Percentiles rank a stretch among this genome's conserved stretches.
phyloP scores from a whole-genome alignment of 2,888 invertebrate genomes.

The Acleris emargana region DNA sequence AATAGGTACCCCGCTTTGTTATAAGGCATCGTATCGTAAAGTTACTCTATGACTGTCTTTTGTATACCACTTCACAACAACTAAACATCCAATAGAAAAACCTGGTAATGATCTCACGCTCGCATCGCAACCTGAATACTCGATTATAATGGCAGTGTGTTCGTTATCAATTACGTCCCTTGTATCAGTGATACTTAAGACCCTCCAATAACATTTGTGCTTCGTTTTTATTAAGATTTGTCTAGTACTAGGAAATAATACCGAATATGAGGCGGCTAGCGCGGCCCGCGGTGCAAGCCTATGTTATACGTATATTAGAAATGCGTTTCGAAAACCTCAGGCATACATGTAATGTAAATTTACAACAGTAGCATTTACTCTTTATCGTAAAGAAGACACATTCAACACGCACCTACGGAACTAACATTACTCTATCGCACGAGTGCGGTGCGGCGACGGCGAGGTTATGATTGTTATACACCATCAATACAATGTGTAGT shows the following conservation, averaged over 20 bases:
- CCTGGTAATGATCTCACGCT: constrained; percentile 56
- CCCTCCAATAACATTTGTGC: constrained; percentile 78
- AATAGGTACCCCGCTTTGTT: constrained; percentile 50
- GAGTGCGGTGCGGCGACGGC: constrained; percentile 49
- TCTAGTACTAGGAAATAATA: constrained; percentile 71
- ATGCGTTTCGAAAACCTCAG: constrained; percentile 76
- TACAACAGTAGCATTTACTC: constrained; percentile 66
- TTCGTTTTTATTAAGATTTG: constrained; percentile 61
- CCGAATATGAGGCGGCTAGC: constrained; percentile 70
- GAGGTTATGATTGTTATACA: constrained; percentile 42
- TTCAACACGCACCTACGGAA: constrained; percentile 75
- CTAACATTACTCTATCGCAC: constrained; percentile 61
- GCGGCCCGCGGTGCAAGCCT: constrained; percentile 77
- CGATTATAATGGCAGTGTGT: constrained; percentile 79
- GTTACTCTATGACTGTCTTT: constrained; percentile 40
- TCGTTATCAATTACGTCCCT: constrained; percentile 63
- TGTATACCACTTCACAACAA: constrained; percentile 49
- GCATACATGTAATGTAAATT: constrained; percentile 71
- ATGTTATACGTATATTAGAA: constrained; percentile 76
- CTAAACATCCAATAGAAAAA: constrained; percentile 51
- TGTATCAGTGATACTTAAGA: constrained; percentile 61
- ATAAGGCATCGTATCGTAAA: constrained; percentile 74
- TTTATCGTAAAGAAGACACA: constrained; percentile 71
- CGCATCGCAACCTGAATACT: constrained; percentile 66
- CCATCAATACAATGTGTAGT: constrained; percentile 43